Percentiles rank a stretch among this genome's conserved stretches.
phyloP scores from a whole-genome alignment of 1,140 invertebrate species.

The Acromyrmex charruanus region DNA sequence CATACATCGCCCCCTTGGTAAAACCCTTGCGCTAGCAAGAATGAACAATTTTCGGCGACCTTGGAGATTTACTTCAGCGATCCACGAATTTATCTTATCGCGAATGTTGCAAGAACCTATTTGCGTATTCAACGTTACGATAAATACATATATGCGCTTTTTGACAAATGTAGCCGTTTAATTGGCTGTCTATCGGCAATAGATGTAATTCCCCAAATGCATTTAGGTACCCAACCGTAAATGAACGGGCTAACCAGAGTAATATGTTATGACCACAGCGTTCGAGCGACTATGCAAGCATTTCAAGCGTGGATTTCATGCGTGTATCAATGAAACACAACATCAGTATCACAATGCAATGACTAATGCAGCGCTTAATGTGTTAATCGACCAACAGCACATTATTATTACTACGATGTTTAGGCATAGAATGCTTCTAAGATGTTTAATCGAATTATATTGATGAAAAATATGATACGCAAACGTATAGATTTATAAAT shows the following conservation, averaged over 20 bases:
- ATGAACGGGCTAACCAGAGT: conserved; percentile 7
- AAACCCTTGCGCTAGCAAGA: conserved; percentile 30
- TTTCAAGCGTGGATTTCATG: conserved; percentile 32
- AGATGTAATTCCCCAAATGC: conserved; percentile 35
- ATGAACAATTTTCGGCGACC: conserved; percentile 13
- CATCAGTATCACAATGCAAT: conserved; percentile 7
- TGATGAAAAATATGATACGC: background rate
- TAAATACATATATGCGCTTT: conserved; percentile 5
- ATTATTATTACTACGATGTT: conserved; percentile 18
- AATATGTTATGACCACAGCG: conserved; percentile 30
- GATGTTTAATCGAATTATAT: background rate
- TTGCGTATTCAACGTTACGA: background rate
- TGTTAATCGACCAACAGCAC: conserved; percentile 13
- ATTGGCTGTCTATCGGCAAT: conserved; percentile 22
- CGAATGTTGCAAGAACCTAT: background rate
- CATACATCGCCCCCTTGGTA: conserved; percentile 3
- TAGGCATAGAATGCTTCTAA: background rate
- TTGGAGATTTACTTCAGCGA: background rate
- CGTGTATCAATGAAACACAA: conserved; percentile 36
- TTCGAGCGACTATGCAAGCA: conserved; percentile 36
- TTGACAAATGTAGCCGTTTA: conserved; percentile 27
- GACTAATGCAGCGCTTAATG: conserved; percentile 12
- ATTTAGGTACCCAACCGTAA: conserved; percentile 21
- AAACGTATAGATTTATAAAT: background rate
- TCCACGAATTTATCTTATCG: background rate